Conservation (phyloP, 2,888 invertebrate genomes). For the Ditula angustiorana region DNA sequence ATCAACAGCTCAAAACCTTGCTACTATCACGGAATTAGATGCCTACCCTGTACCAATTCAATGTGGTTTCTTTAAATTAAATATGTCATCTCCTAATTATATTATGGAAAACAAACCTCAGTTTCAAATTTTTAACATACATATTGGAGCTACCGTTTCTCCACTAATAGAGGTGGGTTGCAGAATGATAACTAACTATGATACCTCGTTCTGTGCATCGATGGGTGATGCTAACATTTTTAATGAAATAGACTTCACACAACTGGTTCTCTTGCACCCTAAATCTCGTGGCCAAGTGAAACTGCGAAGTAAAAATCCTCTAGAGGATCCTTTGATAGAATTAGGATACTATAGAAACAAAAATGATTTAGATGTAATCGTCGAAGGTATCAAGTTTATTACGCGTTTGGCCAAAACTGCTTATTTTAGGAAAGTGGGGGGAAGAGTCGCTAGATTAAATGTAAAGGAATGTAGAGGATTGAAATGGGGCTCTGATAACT, state of each 20-base stretch:
- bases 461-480: conserved; percentile 82
- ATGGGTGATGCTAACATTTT: conserved; percentile 57
- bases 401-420: conserved; percentile 59
- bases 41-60: conserved; percentile 42
- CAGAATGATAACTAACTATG: conserved; percentile 51
- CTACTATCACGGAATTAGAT: conserved; percentile 47
- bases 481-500: conserved; percentile 82
- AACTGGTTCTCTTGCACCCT: conserved; percentile 64
- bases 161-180: conserved; percentile 53
- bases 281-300: conserved; percentile 67
- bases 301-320: conserved; percentile 62
- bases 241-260: conserved; percentile 58
- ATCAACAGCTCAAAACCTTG: conserved; percentile 49
- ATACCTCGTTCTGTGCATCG: conserved; percentile 56
- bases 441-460: conserved; percentile 54
- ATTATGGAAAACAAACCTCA: conserved; percentile 32
- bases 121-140: conserved; percentile 67
- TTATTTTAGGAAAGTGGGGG: conserved; percentile 58
- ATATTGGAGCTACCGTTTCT: conserved; percentile 56
- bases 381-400: conserved; percentile 64
- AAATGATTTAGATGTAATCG: conserved; percentile 56
- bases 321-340: conserved; percentile 66
- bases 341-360: conserved; percentile 64
- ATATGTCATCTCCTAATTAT: conserved; percentile 30
- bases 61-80: conserved; percentile 42